phyloP scores from a whole-genome alignment of 2,797 vertebrate genomes.

The Xenopus petersii region DNA sequence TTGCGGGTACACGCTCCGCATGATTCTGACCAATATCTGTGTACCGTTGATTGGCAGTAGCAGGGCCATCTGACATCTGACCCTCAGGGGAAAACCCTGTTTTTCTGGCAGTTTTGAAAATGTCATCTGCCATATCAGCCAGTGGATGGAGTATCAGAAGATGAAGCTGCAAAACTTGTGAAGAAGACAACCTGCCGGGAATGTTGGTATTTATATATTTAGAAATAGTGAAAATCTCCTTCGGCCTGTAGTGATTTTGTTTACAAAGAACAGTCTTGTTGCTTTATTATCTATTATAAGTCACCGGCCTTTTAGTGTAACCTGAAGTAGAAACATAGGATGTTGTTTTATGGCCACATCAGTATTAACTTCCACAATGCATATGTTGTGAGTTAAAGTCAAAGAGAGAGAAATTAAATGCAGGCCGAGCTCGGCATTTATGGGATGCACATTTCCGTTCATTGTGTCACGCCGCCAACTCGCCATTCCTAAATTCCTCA shows the following conservation, averaged over 20 bases:
- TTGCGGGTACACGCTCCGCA: too few relatives aligned
- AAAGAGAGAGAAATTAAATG: slow-evolving; percentile 40
- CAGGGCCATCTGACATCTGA: too few relatives aligned
- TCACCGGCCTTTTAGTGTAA: slow-evolving; percentile 1
- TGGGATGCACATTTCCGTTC: slow-evolving; percentile 35
- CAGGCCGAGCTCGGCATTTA: slow-evolving; percentile 40
- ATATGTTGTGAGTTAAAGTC: slow-evolving; percentile 46
- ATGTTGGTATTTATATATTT: too few relatives aligned
- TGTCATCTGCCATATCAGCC: too few relatives aligned
- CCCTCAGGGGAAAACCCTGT: too few relatives aligned
- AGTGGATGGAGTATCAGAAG: too few relatives aligned
- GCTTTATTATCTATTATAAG: slow-evolving; percentile 20
- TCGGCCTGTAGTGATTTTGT: slow-evolving; percentile 57
- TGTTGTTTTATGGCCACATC: slow-evolving; percentile 42
- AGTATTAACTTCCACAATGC: slow-evolving; percentile 38
- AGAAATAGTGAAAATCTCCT: too few relatives aligned
- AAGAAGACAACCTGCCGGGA: too few relatives aligned
- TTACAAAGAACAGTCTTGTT: slow-evolving; percentile 53
- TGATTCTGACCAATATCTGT: too few relatives aligned
- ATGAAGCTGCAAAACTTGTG: too few relatives aligned
- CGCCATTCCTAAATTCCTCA: slow-evolving; percentile 45
- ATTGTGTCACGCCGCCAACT: slow-evolving; percentile 32
- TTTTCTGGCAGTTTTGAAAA: too few relatives aligned
- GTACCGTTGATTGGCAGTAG: too few relatives aligned
- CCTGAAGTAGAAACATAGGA: slow-evolving; percentile 39